Evolutionary conservation across 1,140 invertebrate genomes (phyloP), one percentile per base, ranked within the genome.

Genomic region (Euura saliciscinereae): DNA sequence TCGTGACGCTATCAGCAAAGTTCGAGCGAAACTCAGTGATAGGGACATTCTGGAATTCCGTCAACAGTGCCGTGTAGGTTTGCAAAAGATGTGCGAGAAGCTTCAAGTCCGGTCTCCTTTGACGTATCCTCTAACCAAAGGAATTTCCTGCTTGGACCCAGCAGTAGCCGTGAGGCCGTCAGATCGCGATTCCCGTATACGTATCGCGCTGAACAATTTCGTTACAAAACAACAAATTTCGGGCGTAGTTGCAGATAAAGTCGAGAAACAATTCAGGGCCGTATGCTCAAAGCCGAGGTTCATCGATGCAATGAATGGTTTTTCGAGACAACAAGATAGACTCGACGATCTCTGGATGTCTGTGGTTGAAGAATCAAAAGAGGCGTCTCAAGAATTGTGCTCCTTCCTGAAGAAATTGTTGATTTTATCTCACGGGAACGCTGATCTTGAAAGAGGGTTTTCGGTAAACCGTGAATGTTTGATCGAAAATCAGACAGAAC

Each of bases 401-500:
- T 51, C 46, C 46, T 51, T 51, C 11, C 11, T 51, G 46, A 51
- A 51, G 11, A 51, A 7, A 11, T 46, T 43, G 42, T 44, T 71
- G 11, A 46, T 43, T 46, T n/a, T 71, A 5, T 66, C 45, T 4
- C 51, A 67, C 51, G 11, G 7, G 6, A 71, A 71, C 51, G 43
- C 70, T 28, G 43, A 8, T n/a, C 8, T 71, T 45, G 70, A 71
- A 64, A n/a, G 70, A 44, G 43, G 45, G 7, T 71, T 67, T 43
- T 71, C 70, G 13, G 45, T 6, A 13, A 71, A 71, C 65, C 44
- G 51, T n/a, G 70, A 44, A n/a, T 71, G 8, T 42, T 11, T 71
- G 7, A 13, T 64, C 6, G 70, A 71, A 71, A 71, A 67, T 67
- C 45, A 51, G 13, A 45, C 3, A 71, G 70, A 71, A 67, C n/a